Percentiles rank a stretch among this genome's conserved stretches.
Evolutionary conservation across 1,140 invertebrate species (phyloP).

Genomic region (Bombus soroeensis): DNA sequence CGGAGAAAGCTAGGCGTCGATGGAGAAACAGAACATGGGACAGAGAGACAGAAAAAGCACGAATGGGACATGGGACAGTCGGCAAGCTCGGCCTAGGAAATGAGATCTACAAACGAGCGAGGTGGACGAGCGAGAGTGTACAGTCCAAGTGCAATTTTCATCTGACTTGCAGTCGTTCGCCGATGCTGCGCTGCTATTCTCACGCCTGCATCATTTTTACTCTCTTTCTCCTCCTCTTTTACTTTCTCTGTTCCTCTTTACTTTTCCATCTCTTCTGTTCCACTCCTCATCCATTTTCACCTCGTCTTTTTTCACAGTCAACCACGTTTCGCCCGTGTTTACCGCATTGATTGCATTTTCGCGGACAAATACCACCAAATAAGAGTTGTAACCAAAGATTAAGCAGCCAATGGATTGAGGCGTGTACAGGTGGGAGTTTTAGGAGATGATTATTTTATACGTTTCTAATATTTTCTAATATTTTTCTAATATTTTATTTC

Average conservation of each 20-base stretch:
- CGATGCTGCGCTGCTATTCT: conserved; percentile 24
- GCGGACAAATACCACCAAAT: conserved; percentile 66
- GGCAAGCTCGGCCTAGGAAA: conserved; percentile 59
- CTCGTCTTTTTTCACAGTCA: conserved; percentile 15
- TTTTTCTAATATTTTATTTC: no score
- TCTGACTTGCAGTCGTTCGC: conserved; percentile 37
- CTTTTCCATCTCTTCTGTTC: neutral
- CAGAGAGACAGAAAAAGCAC: conserved; percentile 12
- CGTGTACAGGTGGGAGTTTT: neutral
- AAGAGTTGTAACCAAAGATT: conserved; percentile 42
- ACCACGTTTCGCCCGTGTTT: conserved; percentile 62
- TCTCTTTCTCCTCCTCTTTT: neutral
- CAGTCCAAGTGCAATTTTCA: conserved; percentile 71
- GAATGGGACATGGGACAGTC: conserved; percentile 38
- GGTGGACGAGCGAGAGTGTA: conserved; percentile 42
- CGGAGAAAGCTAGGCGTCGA: neutral
- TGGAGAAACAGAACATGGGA: conserved; percentile 15
- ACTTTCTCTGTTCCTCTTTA: no score
- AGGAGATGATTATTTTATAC: neutral
- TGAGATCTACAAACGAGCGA: conserved; percentile 67
- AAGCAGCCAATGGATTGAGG: neutral
- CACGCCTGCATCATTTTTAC: conserved; percentile 27
- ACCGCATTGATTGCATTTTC: conserved; percentile 69
- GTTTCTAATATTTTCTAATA: no score
- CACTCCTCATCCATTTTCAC: neutral